Conservation (phyloP, 2,888 invertebrate genomes). For the Crematogaster levior region DNA sequence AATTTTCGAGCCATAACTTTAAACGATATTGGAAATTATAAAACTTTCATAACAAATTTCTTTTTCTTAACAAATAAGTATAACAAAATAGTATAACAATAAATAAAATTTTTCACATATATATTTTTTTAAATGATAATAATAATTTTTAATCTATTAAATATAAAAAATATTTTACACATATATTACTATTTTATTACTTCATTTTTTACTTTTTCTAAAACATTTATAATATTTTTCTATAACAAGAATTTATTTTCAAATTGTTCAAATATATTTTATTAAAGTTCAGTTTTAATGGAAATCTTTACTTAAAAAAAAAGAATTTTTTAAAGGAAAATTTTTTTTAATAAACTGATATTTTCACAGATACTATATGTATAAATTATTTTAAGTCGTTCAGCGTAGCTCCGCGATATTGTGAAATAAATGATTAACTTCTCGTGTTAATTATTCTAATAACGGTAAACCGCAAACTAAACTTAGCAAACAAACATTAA, state of each 20-base stretch:
- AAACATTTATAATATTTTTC: too few relatives aligned
- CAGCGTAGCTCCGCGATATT: not conserved
- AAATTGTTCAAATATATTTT: not conserved
- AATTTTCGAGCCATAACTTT: too few relatives aligned
- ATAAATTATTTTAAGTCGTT: not conserved
- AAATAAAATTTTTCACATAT: not conserved
- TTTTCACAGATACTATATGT: not conserved
- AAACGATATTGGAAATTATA: too few relatives aligned
- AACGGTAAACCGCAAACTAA: constrained; percentile 8
- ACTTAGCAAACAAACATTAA: not conserved
- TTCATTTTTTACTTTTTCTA: not conserved
- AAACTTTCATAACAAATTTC: not conserved
- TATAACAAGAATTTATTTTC: not conserved
- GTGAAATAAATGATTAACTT: constrained; percentile 10
- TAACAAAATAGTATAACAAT: not conserved
- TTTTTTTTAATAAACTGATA: not conserved
- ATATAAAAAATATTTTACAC: too few relatives aligned
- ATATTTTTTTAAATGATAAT: not conserved
- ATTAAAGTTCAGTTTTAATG: not conserved
- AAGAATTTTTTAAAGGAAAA: not conserved
- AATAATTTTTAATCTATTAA: too few relatives aligned
- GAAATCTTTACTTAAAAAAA: not conserved
- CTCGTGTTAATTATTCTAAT: constrained; percentile 21
- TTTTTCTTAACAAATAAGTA: not conserved
- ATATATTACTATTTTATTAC: not conserved